phyloP scores from a whole-genome alignment of 1,140 invertebrate genomes.

The Eumeta japonica region DNA sequence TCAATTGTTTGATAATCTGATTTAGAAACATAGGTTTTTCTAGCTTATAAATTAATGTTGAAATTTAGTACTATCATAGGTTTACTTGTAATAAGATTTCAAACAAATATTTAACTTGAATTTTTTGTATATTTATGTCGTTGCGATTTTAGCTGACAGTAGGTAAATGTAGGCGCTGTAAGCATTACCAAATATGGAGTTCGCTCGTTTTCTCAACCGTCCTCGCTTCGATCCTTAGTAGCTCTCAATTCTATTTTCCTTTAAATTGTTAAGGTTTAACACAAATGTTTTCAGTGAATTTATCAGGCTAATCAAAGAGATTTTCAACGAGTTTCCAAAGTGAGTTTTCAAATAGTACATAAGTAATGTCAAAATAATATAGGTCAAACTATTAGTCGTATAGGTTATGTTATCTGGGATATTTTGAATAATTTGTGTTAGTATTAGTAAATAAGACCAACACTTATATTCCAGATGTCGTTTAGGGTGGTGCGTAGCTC shows the following conservation, averaged over 20 bases:
- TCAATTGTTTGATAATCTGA: constrained; percentile 1
- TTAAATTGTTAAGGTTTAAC: constrained; percentile 37
- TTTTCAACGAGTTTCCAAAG: too few relatives aligned
- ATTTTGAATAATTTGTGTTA: constrained; percentile 28
- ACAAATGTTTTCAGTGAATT: constrained; percentile 52
- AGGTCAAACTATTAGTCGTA: constrained; percentile 38
- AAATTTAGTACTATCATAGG: constrained; percentile 9
- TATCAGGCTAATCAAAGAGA: constrained; percentile 42
- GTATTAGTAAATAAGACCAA: constrained; percentile 30
- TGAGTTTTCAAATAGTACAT: constrained; percentile 32
- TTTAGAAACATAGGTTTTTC: background rate
- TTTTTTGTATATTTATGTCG: constrained; percentile 4
- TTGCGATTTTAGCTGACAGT: constrained; percentile 21
- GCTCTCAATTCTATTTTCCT: constrained; percentile 52
- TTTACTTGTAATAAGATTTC: constrained; percentile 4
- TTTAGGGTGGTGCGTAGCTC: constrained; percentile 93
- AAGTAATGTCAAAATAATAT: constrained; percentile 46
- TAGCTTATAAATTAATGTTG: constrained; percentile 7
- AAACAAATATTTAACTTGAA: constrained; percentile 9
- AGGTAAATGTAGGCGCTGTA: constrained; percentile 45
- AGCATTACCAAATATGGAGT: constrained; percentile 61
- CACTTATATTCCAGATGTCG: constrained; percentile 74
- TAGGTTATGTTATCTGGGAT: constrained; percentile 52
- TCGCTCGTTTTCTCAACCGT: constrained; percentile 58
- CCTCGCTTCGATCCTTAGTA: constrained; percentile 54